Base-by-base conservation (phyloP, 2,113 vertebrate genomes). In the Erythrolamprus reginae region DNA sequence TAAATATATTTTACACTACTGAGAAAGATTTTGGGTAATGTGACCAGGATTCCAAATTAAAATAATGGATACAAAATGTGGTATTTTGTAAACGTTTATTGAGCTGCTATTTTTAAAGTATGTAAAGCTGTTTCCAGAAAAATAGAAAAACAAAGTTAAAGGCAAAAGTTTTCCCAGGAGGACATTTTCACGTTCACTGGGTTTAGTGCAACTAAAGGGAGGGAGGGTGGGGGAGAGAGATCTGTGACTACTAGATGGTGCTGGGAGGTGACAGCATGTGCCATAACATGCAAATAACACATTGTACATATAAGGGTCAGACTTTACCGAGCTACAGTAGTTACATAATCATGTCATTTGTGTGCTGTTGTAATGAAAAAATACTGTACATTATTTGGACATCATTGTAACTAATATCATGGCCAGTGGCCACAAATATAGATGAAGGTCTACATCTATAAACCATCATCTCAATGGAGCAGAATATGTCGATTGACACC, bases 41-140 rank as follows among this genome's bases (percentile, higher is more conserved):
- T 92, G 33, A 56, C 1, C 6, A 38, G 12, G 52, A 86, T 93
- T 94, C 91, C 90, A 94, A n/a, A 94, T 56, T 97, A 96, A 95
- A 97, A 95, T 95, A 94, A 58, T 93, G 95, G 89, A 82, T 96
- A 85, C 89, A 94, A 94, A 85, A 95, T 94, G 95, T 86, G 93
- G 33, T 38, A 53, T n/a, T 93, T 92, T 90, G 65, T 84, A 84
- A 56, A 53, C 52, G 52, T 92, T 85, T n/a, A 17, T 28, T 84
- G 48, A 50, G 28, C 61, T 77, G 33, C 65, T 77, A 17, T 70
- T 70, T 70, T 70, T 70, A 38, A 33, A 70, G n/a, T 82, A 24
- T 90, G 51, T 24, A 56, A 89, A 87, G 42, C 15, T 55, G 26
- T 17, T 33, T 55, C 70, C 42, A 50, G 10, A 45, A 42, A 55